Base-by-base conservation (phyloP, 2,113 vertebrate genomes). In the Aleadryas rufinucha region DNA sequence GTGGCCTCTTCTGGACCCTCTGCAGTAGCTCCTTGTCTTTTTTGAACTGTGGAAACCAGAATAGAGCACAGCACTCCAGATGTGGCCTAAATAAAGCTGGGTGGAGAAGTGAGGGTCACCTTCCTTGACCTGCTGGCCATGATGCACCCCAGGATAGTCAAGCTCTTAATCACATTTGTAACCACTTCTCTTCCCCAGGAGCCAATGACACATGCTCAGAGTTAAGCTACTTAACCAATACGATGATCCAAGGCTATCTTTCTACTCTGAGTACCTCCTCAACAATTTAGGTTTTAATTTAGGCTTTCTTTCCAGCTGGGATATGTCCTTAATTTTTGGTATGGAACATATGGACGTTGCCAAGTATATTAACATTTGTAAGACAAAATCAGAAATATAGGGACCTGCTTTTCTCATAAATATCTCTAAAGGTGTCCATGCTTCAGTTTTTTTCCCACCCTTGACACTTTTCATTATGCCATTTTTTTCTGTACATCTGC, bases 71-170 rank as follows among this genome's bases (percentile, higher is more conserved):
- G 28, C 24, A 39, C 6, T 75, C 10, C 45, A n/a, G n/a, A 10
- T 8, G 23, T 23, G 37, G 44, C 28, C 37, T 66, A 3, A 30
- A 9, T 0, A 74, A 28, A 27, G 37, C 37, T 7, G 16, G 23
- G 7, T 5, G 20, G 22, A 66, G 33, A 23, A 19, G 23, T 44
- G 52, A 45, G 33, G 23, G 21, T 33, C 52, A 7, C 19, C 11
- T 9, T 20, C 28, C 69, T 27, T 33, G 8, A 28, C 13, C 28
- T n/a, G 12, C 28, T 66, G 28, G 13, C 45, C 69, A 74, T 1
- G 0, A 7, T 3, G 28, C 28, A 52, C 13, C 16, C 20, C 20
- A 60, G 60, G 20, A 30, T 0, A 66, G 6, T 4, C 42, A 63
- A 78, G 35, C 13, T 41, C 20, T 64, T 52, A 15, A 39, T 50